phyloP scores from a whole-genome alignment of 2,888 invertebrate species.

The Plusia festucae region DNA sequence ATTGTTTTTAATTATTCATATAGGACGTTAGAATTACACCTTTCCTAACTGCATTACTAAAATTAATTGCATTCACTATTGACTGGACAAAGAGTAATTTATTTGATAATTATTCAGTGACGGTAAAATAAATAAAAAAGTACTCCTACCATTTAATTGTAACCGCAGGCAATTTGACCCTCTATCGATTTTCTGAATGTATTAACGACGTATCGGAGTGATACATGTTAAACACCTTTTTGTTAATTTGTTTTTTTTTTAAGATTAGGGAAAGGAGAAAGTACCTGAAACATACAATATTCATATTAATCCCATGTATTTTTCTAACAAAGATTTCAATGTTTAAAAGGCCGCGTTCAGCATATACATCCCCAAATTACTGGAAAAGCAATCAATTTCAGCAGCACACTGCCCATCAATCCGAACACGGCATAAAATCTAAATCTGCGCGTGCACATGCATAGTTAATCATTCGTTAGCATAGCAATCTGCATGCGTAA shows the following conservation, averaged over 20 bases:
- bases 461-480: conserved; percentile 88
- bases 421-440: conserved; percentile 64
- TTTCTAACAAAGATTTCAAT: conserved; percentile 7
- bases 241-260: background rate
- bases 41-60: background rate
- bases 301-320: background rate
- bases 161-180: conserved; percentile 11
- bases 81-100: background rate
- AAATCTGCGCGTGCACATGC: conserved; percentile 74
- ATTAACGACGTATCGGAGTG: background rate
- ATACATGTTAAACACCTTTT: background rate
- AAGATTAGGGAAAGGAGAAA: too few relatives aligned
- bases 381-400: conserved; percentile 50
- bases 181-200: conserved; percentile 3
- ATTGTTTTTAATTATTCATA: conserved; percentile 3
- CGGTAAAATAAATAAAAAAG: background rate
- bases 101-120: conserved; percentile 3
- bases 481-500: conserved; percentile 88
- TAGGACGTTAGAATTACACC: background rate
- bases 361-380: conserved; percentile 50
- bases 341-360: conserved; percentile 32
- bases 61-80: background rate
- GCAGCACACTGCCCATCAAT: conserved; percentile 53
- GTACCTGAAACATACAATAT: too few relatives aligned
- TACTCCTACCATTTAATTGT: conserved; percentile 2